phyloP scores from a whole-genome alignment of 1,140 invertebrate genomes.

The Gryon sp. region DNA sequence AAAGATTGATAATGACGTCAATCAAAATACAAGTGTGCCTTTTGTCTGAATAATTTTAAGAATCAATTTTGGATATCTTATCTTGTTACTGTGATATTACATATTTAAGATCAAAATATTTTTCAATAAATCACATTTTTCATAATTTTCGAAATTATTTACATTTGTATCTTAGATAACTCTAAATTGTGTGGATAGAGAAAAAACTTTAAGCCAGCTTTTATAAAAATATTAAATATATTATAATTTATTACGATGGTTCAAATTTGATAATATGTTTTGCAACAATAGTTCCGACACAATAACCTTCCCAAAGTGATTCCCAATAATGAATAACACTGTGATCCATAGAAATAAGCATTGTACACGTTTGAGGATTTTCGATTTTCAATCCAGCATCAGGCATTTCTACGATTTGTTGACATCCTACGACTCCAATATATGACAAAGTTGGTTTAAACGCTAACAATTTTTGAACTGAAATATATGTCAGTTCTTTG shows the following conservation, averaged over 20 bases:
- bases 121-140: too few relatives aligned
- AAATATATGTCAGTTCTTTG: constrained; percentile 65
- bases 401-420: constrained; percentile 62
- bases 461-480: constrained; percentile 66
- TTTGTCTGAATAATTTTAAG: too few relatives aligned
- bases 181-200: too few relatives aligned
- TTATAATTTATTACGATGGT: constrained; percentile 50
- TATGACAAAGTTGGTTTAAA: constrained; percentile 68
- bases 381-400: constrained; percentile 54
- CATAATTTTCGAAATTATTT: too few relatives aligned
- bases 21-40: too few relatives aligned
- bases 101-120: too few relatives aligned
- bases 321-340: constrained; percentile 69
- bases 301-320: constrained; percentile 69
- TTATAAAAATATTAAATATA: constrained; percentile 10
- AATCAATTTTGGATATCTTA: too few relatives aligned
- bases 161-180: too few relatives aligned
- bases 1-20: too few relatives aligned
- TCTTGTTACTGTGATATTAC: too few relatives aligned
- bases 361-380: constrained; percentile 69
- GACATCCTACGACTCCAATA: constrained; percentile 72
- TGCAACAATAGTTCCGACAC: constrained; percentile 62
- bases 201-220: too few relatives aligned
- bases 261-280: constrained; percentile 71
- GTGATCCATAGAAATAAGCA: constrained; percentile 68